Evolutionary conservation across 53 echinoderm and acorn worm species (phyloP).

Genomic region (Zoroaster sp.): DNA sequence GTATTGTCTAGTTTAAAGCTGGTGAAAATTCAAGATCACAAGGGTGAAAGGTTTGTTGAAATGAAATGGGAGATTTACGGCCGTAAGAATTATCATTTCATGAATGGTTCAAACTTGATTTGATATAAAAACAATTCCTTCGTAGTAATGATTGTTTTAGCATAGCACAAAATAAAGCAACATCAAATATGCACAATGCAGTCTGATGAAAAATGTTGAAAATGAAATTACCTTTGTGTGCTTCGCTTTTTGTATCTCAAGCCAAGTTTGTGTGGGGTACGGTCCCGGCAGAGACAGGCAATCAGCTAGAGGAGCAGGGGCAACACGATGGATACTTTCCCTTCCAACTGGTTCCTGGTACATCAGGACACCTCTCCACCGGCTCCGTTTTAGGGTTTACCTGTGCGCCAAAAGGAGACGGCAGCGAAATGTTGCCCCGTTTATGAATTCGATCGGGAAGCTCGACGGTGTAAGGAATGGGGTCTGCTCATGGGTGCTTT

Average conservation of each 20-base stretch:
- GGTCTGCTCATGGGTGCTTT: background rate
- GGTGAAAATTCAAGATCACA: too few species aligned
- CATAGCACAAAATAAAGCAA: too few species aligned
- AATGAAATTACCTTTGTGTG: slow-evolving; percentile 79
- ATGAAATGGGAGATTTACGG: too few species aligned
- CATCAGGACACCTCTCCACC: background rate
- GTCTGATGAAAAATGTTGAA: background rate
- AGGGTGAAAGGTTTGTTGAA: too few species aligned
- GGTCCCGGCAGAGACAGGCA: slow-evolving; percentile 73
- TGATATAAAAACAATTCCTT: too few species aligned
- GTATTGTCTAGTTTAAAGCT: too few species aligned
- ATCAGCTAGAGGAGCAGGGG: slow-evolving; percentile 82
- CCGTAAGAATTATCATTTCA: too few species aligned
- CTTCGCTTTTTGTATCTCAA: slow-evolving; percentile 86
- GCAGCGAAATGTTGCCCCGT: background rate
- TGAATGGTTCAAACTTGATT: too few species aligned
- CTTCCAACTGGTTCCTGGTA: background rate
- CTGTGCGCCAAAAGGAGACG: background rate
- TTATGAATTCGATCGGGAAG: background rate
- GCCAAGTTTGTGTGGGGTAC: slow-evolving; percentile 83
- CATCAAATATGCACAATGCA: too few species aligned
- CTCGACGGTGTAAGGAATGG: background rate
- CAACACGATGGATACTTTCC: slow-evolving; percentile 45
- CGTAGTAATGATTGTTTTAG: too few species aligned
- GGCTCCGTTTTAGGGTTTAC: background rate